Percentiles rank a stretch among this genome's conserved stretches.
These are phyloP conservation scores for Molanna angustata DNA, from an alignment of 2,888 invertebrate genomes.

Conservation along the genomic window DNA sequence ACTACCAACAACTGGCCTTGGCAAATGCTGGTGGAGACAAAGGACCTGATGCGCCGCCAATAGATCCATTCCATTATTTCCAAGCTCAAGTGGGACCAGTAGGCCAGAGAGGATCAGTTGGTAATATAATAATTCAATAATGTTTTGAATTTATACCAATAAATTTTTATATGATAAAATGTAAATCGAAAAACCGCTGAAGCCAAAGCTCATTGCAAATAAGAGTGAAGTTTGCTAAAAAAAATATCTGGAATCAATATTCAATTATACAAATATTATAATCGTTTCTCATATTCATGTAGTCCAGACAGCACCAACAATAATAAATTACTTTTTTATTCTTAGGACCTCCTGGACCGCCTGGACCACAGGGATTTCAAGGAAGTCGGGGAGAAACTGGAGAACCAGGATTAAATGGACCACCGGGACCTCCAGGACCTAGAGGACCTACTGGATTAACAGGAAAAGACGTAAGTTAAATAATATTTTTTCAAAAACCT, in stretches of 20 bases:
- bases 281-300: neutral
- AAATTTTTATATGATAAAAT: no score
- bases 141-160: no score
- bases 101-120: constrained; percentile 77
- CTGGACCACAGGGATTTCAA: constrained; percentile 76
- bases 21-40: constrained; percentile 72
- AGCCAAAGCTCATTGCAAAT: no score
- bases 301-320: neutral
- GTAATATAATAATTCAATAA: constrained; percentile 39
- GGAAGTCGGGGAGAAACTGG: constrained; percentile 78
- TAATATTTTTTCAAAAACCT: no score
- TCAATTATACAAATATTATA: no score
- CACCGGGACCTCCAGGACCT: constrained; percentile 64
- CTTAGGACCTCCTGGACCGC: constrained; percentile 50
- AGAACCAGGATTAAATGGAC: constrained; percentile 67
- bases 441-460: constrained; percentile 67
- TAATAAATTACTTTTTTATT: constrained; percentile 1
- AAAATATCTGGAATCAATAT: no score
- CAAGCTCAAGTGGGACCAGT: constrained; percentile 78
- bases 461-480: constrained; percentile 68
- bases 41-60: constrained; percentile 60
- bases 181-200: no score
- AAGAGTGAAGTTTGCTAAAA: no score
- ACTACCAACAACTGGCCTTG: constrained; percentile 71
- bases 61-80: constrained; percentile 69